Evolutionary conservation across 1,140 invertebrate species (phyloP).

Genomic region (Heliconius melpomene): DNA sequence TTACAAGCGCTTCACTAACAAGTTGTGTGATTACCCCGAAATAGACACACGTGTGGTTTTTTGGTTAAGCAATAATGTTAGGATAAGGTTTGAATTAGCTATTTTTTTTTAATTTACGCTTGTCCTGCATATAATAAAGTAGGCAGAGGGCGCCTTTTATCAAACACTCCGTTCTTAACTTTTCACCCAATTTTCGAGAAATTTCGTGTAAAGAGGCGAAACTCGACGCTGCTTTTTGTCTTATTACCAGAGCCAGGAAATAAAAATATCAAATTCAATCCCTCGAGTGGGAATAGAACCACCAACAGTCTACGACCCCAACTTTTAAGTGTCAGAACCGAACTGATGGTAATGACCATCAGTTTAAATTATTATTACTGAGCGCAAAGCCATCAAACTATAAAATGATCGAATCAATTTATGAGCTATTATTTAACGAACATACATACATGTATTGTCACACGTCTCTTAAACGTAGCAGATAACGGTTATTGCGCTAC

Average conservation of each 20-base stretch:
- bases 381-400: neutral
- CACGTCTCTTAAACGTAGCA: neutral
- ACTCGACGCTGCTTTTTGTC: too few relatives aligned
- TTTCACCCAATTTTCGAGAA: too few relatives aligned
- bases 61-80: neutral
- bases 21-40: slow-evolving; percentile 1
- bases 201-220: too few relatives aligned
- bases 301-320: too few relatives aligned
- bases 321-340: neutral
- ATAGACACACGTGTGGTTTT: neutral
- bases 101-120: neutral
- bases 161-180: too few relatives aligned
- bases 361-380: neutral
- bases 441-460: neutral
- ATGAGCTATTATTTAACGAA: neutral
- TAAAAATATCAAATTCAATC: too few relatives aligned
- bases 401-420: neutral
- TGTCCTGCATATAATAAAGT: too few relatives aligned
- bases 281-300: too few relatives aligned
- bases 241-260: too few relatives aligned
- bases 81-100: neutral
- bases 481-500: slow-evolving; percentile 3
- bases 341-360: neutral
- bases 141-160: too few relatives aligned
- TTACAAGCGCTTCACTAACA: neutral